Evolutionary conservation across 2,797 vertebrate genomes (phyloP), one percentile per base, ranked within the genome.

Genomic region (Sciaenops ocellatus): DNA sequence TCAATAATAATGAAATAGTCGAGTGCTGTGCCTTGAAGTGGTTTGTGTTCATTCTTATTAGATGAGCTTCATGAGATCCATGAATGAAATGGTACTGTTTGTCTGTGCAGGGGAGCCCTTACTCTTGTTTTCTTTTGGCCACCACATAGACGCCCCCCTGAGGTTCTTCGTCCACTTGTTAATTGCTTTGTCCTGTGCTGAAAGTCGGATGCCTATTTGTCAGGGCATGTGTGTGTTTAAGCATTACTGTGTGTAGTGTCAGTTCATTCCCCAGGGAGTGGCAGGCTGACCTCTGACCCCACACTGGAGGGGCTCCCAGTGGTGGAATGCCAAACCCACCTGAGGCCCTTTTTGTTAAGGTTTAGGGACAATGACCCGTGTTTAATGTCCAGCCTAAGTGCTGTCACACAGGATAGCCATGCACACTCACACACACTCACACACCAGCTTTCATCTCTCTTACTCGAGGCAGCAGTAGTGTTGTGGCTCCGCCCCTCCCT

Each of bases 241-340:
- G 59, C 7, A 4, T 22, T 80, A 30, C 48, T 66, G 54, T 42
- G 48, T 72, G n/a, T 28, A 50, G 72, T 71, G 62, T 73, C 74
- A 22, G 48, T 51, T 52, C 57, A 26, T 82, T 89, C 66, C 67
- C 69, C 34, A 52, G 68, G 22, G 73, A 75, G 79, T 63, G 34
- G 69, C 77, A 64, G 52, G 24, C 68, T 71, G 70, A 71, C 77
- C 87, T 79, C 80, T 85, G 85, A 76, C 82, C 83, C 59, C 67
- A 59, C 22, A 73, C 46, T 54, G 61, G 41, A 41, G 26, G 34
- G 54, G 28, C 54, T 54, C 26, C 69, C 80, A 51, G 65, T 82
- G 67, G 56, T 81, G 88, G 85, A 91, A 92, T 92, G 84, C 68
- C 57, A 64, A 84, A 76, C 78, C 78, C 86, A 87, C 81, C 82